These are phyloP conservation scores for Invenusta paracnida DNA, from an alignment of 2,888 invertebrate species.

Conservation along the genomic window DNA sequence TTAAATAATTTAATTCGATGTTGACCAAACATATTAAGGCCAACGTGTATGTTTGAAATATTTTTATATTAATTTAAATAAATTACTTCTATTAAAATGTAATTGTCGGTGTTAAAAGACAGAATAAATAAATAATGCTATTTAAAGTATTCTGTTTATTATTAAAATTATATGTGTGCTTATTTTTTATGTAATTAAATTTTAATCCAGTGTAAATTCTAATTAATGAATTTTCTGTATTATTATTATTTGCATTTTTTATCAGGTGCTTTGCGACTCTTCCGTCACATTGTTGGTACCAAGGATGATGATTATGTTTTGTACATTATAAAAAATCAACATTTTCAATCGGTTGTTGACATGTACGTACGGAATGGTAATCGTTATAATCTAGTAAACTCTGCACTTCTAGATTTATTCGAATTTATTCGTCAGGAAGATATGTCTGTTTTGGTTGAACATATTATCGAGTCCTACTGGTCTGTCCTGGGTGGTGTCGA, in stretches of 20 bases:
- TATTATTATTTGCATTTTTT: slow-evolving; percentile 63
- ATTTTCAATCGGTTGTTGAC: neutral
- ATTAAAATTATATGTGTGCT: too few relatives aligned
- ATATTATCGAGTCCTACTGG: slow-evolving; percentile 91
- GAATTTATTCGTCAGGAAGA: slow-evolving; percentile 84
- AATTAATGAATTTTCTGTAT: too few relatives aligned
- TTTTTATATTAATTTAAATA: too few relatives aligned
- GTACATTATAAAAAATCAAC: slow-evolving; percentile 78
- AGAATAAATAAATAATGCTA: too few relatives aligned
- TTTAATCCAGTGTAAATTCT: too few relatives aligned
- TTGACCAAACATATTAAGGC: too few relatives aligned
- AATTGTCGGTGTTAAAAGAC: too few relatives aligned
- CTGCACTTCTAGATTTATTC: slow-evolving; percentile 96
- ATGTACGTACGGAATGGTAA: neutral
- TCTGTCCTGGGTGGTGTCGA: neutral
- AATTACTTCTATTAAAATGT: too few relatives aligned
- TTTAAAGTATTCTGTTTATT: too few relatives aligned
- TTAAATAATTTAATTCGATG: too few relatives aligned
- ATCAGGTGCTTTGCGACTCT: slow-evolving; percentile 85
- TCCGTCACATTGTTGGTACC: slow-evolving; percentile 89
- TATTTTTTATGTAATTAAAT: too few relatives aligned
- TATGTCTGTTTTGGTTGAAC: slow-evolving; percentile 65
- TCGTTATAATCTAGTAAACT: slow-evolving; percentile 95
- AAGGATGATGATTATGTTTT: slow-evolving; percentile 98
- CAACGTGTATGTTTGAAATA: too few relatives aligned